These are phyloP conservation scores for Oeneis ivallda DNA, from an alignment of 2,888 invertebrate species.

Conservation along the genomic window DNA sequence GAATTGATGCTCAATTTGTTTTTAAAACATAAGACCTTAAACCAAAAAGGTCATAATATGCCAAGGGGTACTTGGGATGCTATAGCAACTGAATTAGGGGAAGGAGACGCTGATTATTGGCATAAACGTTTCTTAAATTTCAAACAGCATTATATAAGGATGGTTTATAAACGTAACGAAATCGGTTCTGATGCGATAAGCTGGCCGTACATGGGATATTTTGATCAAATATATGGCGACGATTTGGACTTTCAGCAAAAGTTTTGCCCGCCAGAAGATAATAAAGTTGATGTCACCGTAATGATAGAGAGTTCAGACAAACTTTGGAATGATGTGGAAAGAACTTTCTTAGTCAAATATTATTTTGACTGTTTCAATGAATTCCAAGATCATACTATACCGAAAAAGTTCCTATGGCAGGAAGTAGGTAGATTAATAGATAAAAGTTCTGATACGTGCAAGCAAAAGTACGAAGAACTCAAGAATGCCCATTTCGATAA, in stretches of 20 bases:
- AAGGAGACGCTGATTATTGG: constrained; percentile 67
- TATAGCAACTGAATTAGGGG: constrained; percentile 65
- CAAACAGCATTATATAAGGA: constrained; percentile 68
- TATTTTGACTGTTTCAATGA: constrained; percentile 70
- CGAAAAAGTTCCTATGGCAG: constrained; percentile 69
- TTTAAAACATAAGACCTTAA: constrained; percentile 56
- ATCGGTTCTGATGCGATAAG: constrained; percentile 50
- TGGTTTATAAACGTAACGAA: constrained; percentile 57
- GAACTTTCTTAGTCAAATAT: constrained; percentile 66
- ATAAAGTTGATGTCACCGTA: constrained; percentile 21
- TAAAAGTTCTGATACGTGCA: constrained; percentile 60
- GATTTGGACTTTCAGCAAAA: constrained; percentile 61
- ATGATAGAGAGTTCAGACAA: constrained; percentile 34
- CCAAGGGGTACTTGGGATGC: constrained; percentile 65
- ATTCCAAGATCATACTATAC: constrained; percentile 67
- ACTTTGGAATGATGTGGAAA: constrained; percentile 62
- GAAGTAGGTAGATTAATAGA: constrained; percentile 68
- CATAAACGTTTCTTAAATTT: constrained; percentile 69
- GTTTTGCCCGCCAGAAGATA: constrained; percentile 29
- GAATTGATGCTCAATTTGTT: constrained; percentile 63
- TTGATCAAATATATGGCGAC: constrained; percentile 64
- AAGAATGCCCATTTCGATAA: constrained; percentile 55
- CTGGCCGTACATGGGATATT: constrained; percentile 69
- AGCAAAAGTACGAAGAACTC: constrained; percentile 56
- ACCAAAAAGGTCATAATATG: constrained; percentile 52